Conservation (phyloP, 2,888 invertebrate genomes). For the Drosophila percnosoma region DNA sequence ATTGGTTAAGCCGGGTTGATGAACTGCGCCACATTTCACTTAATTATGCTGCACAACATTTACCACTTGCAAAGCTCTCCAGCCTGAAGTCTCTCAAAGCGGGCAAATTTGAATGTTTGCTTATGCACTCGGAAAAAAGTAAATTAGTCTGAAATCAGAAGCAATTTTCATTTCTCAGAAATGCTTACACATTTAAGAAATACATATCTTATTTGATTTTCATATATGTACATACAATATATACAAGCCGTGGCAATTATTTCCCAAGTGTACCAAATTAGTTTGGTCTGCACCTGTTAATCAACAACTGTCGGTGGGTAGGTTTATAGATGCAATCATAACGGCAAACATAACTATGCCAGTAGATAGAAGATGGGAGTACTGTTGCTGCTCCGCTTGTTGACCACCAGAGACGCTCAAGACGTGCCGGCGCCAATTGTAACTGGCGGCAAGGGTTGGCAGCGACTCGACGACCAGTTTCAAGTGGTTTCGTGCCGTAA, state of each 20-base stretch:
- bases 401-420: conserved; percentile 53
- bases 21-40: conserved; percentile 41
- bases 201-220: neutral
- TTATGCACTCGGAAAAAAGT: neutral
- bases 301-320: conserved; percentile 21
- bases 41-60: conserved; percentile 47
- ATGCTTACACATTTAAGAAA: neutral
- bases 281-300: conserved; percentile 27
- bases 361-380: neutral
- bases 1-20: conserved; percentile 21
- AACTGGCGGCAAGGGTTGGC: conserved; percentile 7
- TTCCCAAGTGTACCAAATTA: conserved; percentile 6
- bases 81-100: conserved; percentile 2
- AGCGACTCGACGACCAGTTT: conserved; percentile 3
- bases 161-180: neutral
- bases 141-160: neutral
- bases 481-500: conserved; percentile 21
- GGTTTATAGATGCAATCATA: conserved; percentile 28
- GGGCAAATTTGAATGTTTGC: neutral
- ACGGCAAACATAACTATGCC: conserved; percentile 9
- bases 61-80: conserved; percentile 12
- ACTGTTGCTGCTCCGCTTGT: neutral
- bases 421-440: conserved; percentile 68
- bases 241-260: neutral
- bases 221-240: neutral